phyloP scores from a whole-genome alignment of 2,113 vertebrate genomes.

The Ploceus nigricollis region DNA sequence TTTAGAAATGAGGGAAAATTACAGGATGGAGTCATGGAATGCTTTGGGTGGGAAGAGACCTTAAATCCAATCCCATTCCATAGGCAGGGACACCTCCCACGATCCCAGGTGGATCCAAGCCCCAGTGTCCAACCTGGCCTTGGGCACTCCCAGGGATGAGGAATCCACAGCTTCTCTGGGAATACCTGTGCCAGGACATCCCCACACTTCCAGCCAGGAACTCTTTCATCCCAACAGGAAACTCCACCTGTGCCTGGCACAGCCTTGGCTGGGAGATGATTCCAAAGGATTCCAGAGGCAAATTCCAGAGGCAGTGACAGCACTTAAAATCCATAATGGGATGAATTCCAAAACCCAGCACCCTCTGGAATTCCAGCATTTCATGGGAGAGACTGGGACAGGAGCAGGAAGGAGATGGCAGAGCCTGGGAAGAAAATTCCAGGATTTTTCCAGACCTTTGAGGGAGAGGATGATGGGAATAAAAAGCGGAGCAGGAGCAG shows the following conservation, averaged over 20 bases:
- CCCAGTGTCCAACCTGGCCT: background rate
- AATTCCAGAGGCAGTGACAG: background rate
- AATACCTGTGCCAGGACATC: too few species aligned
- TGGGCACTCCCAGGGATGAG: background rate
- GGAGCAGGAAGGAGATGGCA: background rate
- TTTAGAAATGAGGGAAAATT: background rate
- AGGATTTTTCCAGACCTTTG: background rate
- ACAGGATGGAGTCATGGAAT: fast-evolving
- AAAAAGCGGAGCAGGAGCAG: background rate
- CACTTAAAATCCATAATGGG: fast-evolving
- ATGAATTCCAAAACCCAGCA: background rate
- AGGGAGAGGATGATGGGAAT: background rate
- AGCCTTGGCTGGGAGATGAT: background rate
- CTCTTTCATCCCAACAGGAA: background rate
- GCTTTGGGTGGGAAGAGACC: too few species aligned
- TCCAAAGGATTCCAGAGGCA: background rate
- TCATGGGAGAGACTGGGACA: background rate
- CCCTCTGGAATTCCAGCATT: background rate
- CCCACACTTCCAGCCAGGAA: too few species aligned
- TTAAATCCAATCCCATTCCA: too few species aligned
- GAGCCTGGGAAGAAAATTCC: background rate
- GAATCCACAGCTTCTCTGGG: too few species aligned
- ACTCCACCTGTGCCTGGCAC: fast-evolving
- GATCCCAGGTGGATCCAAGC: background rate
- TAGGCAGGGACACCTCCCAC: too few species aligned